Base-by-base conservation (phyloP, 2,888 invertebrate species). In the Serripes groenlandicus region DNA sequence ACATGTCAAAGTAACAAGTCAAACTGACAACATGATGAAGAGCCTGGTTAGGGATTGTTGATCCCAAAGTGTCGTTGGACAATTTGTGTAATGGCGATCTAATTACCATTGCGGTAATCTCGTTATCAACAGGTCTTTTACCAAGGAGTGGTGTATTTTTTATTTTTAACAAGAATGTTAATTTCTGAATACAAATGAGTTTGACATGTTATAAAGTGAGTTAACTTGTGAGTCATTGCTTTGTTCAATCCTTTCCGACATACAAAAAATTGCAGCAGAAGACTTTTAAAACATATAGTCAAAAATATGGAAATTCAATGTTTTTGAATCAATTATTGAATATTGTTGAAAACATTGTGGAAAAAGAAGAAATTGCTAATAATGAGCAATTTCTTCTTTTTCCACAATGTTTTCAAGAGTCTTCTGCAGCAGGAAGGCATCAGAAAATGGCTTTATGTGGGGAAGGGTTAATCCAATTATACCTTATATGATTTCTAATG, bases 141-240 rank as follows among this genome's bases (percentile, higher is more conserved):
- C 42, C 23, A 42, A 66, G 35, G 5, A 42, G 15, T 62, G 49
- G 52, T 34, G 15, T 18, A n/a, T 69, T 69, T 79, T 80, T 80
- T 75, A 75, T 80, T 66, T 80, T 71, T 21, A 75, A 71, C 75
- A 80, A 75, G 80, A 80, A 80, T 71, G 80, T 75, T 80, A 80
- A 80, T 80, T 75, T 66, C 54, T 66, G 80, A 70, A 70, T 80
- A 80, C 64, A 54, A 75, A 80, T 71, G 21, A 37, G 71, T 34
- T n/a, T 52, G 70, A 26, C 21, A 58, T 66, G 23, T 35, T 66
- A 15, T 30, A 64, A 64, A 35, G 5, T 26, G 23, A n/a, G 52
- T n/a, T 1, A 21, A 15, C 30, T 18, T 30, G 21, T 62, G 62
- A 62, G 34, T 62, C 62, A 62, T 34, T 21, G 11, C 28, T 58